phyloP scores from a whole-genome alignment of 1,140 invertebrate species.

The Bombus sibiricus region DNA sequence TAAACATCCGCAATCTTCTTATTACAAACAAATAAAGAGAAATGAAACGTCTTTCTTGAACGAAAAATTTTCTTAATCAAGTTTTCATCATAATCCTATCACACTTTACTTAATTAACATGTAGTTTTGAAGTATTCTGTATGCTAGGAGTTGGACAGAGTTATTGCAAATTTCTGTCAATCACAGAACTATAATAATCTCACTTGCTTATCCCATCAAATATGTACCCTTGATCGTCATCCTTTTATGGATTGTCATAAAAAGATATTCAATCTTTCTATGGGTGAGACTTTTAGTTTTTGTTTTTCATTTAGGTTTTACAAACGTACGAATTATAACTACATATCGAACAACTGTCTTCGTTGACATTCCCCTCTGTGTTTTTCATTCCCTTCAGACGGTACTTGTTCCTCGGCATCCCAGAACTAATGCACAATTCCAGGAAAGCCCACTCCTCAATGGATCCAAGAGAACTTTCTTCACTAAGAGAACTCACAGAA shows the following conservation, averaged over 20 bases:
- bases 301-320: slow-evolving; percentile 36
- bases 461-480: slow-evolving; percentile 43
- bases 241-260: neutral
- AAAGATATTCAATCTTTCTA: slow-evolving; percentile 56
- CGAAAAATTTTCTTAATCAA: neutral
- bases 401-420: slow-evolving; percentile 53
- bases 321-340: slow-evolving; percentile 63
- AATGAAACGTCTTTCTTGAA: neutral
- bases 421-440: slow-evolving; percentile 57
- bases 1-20: neutral
- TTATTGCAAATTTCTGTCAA: neutral
- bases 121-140: neutral
- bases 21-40: neutral
- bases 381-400: slow-evolving; percentile 41
- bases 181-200: neutral
- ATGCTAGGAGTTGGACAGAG: no score
- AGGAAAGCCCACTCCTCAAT: slow-evolving; percentile 53
- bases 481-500: slow-evolving; percentile 41
- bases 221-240: neutral
- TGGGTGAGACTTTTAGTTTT: neutral
- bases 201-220: neutral
- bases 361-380: slow-evolving; percentile 12
- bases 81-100: neutral
- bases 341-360: slow-evolving; percentile 62
- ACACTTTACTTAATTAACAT: neutral